A percentile compares a stretch with the other conserved stretches of the same genome.
phyloP scores from a whole-genome alignment of 2,113 vertebrate species.

The Aegotheles bennettii region DNA sequence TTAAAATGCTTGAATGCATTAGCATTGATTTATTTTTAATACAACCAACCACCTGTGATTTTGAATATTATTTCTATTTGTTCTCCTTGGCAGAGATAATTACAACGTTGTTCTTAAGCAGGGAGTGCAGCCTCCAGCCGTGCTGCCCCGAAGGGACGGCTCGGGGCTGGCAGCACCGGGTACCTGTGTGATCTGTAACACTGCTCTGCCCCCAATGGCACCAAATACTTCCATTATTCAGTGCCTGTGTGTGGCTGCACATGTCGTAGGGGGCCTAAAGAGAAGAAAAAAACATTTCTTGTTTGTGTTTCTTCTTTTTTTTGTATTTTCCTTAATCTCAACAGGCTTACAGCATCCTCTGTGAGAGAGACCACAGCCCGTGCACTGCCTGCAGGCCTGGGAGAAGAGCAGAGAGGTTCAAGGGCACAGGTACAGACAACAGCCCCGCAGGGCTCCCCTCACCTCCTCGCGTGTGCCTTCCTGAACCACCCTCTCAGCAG shows the following conservation, averaged over 20 bases:
- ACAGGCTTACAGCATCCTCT: background rate
- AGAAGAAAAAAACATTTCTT: background rate
- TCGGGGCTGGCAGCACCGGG: background rate
- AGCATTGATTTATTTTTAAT: constrained; percentile 22
- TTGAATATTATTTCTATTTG: background rate
- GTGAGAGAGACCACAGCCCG: background rate
- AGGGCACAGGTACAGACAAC: background rate
- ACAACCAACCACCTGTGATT: background rate
- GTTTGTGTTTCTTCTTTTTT: too few species aligned
- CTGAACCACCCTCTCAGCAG: background rate
- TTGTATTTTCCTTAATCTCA: too few species aligned
- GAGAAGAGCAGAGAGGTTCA: background rate
- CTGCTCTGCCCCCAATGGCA: background rate
- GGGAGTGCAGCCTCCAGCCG: background rate
- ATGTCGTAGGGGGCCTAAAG: rapidly evolving
- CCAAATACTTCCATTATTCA: background rate
- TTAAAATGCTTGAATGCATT: background rate
- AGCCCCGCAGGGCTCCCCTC: background rate
- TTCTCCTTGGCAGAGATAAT: background rate
- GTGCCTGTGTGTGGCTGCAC: rapidly evolving
- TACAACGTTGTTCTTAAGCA: background rate
- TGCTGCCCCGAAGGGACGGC: background rate
- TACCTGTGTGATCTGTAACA: rapidly evolving
- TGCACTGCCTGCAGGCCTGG: background rate
- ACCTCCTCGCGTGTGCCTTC: rapidly evolving